Conservation (phyloP, 2,888 invertebrate genomes). For the Ametastegia equiseti region DNA sequence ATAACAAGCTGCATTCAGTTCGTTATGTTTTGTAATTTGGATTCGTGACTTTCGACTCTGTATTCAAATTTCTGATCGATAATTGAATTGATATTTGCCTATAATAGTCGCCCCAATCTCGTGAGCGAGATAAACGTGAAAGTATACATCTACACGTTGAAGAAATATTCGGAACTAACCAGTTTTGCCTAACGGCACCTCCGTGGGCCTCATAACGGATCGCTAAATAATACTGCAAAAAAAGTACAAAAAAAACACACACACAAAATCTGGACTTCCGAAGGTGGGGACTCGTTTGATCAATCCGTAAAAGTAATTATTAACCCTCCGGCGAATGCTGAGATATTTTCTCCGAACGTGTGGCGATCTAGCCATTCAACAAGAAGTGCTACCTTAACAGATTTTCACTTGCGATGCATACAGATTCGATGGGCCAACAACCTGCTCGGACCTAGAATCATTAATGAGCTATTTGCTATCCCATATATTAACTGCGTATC, state of each 20-base stretch:
- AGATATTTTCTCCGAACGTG: neutral
- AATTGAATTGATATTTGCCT: neutral
- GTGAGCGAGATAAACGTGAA: neutral
- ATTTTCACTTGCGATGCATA: neutral
- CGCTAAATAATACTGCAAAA: neutral
- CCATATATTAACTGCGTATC: neutral
- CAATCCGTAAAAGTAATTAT: neutral
- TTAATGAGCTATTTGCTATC: too few species aligned
- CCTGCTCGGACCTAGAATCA: neutral
- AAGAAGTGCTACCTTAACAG: neutral
- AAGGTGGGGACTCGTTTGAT: neutral
- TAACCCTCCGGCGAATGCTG: neutral
- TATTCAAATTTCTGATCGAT: too few species aligned
- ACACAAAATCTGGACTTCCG: neutral
- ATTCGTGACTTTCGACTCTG: too few species aligned
- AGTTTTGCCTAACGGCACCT: neutral
- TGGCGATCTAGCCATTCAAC: neutral
- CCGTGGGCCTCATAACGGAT: neutral
- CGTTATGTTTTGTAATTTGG: too few species aligned
- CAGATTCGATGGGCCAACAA: neutral
- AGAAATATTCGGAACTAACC: conserved; percentile 1
- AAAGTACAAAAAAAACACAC: too few species aligned
- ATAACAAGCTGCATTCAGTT: too few species aligned
- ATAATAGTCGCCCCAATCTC: neutral
- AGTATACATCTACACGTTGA: neutral